Evolutionary conservation across 2,113 vertebrate species (phyloP).

Genomic region (Uropsilus gracilis): DNA sequence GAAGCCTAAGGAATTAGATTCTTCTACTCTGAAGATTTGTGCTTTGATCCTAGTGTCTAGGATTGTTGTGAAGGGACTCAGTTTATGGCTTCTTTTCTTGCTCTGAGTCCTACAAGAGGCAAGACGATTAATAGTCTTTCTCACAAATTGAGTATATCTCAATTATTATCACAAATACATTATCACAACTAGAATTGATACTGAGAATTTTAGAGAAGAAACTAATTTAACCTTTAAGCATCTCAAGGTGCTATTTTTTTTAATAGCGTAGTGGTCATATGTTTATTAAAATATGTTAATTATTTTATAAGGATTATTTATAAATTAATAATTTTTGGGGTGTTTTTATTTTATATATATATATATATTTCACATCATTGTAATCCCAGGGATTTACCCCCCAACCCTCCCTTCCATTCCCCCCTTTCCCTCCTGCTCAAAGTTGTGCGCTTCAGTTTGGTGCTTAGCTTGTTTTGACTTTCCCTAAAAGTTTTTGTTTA

Average conservation of each 20-base stretch:
- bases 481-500: too few relatives aligned
- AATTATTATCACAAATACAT: slow-evolving; percentile 44
- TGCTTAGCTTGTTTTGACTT: too few relatives aligned
- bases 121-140: slow-evolving; percentile 35
- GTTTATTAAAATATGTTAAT: too few relatives aligned
- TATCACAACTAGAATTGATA: neutral
- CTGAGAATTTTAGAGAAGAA: slow-evolving; percentile 32
- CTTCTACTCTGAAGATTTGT: neutral
- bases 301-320: too few relatives aligned
- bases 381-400: too few relatives aligned
- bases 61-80: neutral
- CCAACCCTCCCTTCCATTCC: too few relatives aligned
- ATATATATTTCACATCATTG: too few relatives aligned
- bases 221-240: slow-evolving; percentile 46
- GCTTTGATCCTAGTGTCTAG: neutral
- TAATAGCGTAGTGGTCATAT: too few relatives aligned
- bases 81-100: neutral
- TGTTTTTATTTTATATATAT: too few relatives aligned
- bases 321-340: too few relatives aligned
- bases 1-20: slow-evolving; percentile 6
- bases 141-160: neutral
- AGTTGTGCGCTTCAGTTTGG: too few relatives aligned
- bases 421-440: too few relatives aligned
- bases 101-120: neutral
- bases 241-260: slow-evolving; percentile 43